These are phyloP conservation scores for Erythrocebus patas DNA, from an alignment of 2,113 vertebrate species.

Conservation along the genomic window DNA sequence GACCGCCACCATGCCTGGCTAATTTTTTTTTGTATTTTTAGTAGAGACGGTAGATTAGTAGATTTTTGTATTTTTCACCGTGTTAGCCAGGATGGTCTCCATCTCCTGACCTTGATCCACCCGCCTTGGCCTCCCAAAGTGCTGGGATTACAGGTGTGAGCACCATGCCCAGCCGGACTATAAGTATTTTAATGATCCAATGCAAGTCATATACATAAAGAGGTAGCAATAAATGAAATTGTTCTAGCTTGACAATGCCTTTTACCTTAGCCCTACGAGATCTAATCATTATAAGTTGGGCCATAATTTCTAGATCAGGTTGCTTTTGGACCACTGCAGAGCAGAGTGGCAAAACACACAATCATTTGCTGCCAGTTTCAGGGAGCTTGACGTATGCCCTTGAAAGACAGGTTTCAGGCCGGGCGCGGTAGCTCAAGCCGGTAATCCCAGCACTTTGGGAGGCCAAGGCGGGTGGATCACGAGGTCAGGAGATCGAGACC, in stretches of 20 bases:
- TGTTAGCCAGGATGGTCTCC: too few species aligned
- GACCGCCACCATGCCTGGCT: too few species aligned
- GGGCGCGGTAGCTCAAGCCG: too few species aligned
- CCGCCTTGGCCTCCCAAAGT: too few species aligned
- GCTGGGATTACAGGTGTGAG: too few species aligned
- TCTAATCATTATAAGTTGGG: not conserved
- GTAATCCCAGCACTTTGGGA: too few species aligned
- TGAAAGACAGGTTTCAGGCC: not conserved
- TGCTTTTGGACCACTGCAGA: not conserved
- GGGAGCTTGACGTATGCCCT: not conserved
- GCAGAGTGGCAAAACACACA: not conserved
- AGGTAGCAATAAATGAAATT: not conserved
- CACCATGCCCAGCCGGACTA: not conserved
- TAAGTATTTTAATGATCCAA: not conserved
- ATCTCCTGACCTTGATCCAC: too few species aligned
- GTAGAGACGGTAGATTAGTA: too few species aligned
- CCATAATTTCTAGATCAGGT: not conserved
- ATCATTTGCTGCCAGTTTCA: not conserved
- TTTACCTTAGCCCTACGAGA: not conserved
- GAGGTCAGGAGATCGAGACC: too few species aligned
- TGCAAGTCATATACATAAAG: not conserved
- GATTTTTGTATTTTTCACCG: too few species aligned
- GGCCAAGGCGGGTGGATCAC: too few species aligned
- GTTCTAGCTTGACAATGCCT: not conserved
- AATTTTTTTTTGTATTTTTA: too few species aligned